Base-by-base conservation (phyloP, 2,888 invertebrate genomes). In the Mythimna pallens region DNA sequence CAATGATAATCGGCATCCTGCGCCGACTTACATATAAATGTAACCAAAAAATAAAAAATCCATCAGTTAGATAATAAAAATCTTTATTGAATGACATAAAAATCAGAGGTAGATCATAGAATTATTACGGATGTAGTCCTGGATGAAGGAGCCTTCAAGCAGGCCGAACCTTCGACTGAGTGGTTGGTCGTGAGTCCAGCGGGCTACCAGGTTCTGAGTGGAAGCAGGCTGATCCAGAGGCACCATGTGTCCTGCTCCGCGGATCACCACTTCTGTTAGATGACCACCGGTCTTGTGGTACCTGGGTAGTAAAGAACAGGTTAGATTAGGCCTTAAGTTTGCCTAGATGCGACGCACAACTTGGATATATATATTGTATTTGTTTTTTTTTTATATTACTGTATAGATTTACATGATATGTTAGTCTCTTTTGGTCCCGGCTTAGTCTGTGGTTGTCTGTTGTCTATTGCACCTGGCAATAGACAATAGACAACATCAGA, bases 241-340 rank as follows among this genome's bases (percentile, higher is more conserved):
- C 3, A 97, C 97, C 97, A 97, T 97, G 90, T 98, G 97, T 0
- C 98, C 97, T 0, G 97, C 97, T 66, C 97, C 97, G 10, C 97
- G 93, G 9, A 97, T 90, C 63, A 97, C 89, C 17, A 97, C 95
- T 87, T 97, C 97, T 1, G 96, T 96, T 20, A 97, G 91, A 22
- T 94, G 94, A 1, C 96, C 96, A 0, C 96, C 96, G 17, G 92
- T 93, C 85, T 97, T 97, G 62, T 94, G 92, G 87, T 97, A 97
- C 7, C 97, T 97, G 74, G 10, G 64, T 71, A 54, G 9, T 70
- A 64, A 12, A 22, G 5, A 10, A 52, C 2, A 22, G 40, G 10
- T 17, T 34, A 25, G 10, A 22, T 57, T n/a, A 25, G 22, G 14
- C 20, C n/a, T 40, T 40, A n/a, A 12, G 36, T n/a, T 59, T 36